These are phyloP conservation scores for Orthosia cruda DNA, from an alignment of 2,888 invertebrate genomes.

Conservation along the genomic window DNA sequence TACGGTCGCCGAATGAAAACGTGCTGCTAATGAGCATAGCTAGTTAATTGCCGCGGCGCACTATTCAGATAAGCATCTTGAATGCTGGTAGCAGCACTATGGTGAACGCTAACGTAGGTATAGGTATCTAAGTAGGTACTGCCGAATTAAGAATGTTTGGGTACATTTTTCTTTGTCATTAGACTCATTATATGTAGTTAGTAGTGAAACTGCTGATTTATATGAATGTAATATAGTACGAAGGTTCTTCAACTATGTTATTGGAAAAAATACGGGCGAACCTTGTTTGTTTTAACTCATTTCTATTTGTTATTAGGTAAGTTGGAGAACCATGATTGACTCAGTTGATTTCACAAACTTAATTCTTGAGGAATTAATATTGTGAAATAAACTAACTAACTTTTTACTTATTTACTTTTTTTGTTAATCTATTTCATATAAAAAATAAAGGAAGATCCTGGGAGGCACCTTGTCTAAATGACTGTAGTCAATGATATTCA, in stretches of 20 bases:
- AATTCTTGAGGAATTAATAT: too few relatives aligned
- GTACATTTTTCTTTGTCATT: too few relatives aligned
- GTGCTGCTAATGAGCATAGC: conserved; percentile 88
- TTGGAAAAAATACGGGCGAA: too few relatives aligned
- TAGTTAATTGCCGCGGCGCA: conserved; percentile 84
- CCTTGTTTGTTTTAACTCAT: too few relatives aligned
- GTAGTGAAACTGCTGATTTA: too few relatives aligned
- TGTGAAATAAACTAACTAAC: neutral
- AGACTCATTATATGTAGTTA: too few relatives aligned
- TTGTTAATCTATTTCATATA: too few relatives aligned
- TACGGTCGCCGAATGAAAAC: conserved; percentile 87
- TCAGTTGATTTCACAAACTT: too few relatives aligned
- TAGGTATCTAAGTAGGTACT: conserved; percentile 33
- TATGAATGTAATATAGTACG: too few relatives aligned
- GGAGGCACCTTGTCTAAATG: neutral
- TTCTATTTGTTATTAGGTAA: too few relatives aligned
- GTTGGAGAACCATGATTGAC: neutral
- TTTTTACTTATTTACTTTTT: neutral
- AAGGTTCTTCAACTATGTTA: too few relatives aligned
- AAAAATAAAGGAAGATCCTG: neutral
- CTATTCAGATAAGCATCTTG: conserved; percentile 75
- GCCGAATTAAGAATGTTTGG: conserved; percentile 65
- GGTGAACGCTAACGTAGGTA: conserved; percentile 70
- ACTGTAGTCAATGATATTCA: too few relatives aligned
- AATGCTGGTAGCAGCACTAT: conserved; percentile 83